Evolutionary conservation across 1,140 invertebrate species (phyloP), one percentile per base, ranked within the genome.

Genomic region (Diorhabda carinulata): DNA sequence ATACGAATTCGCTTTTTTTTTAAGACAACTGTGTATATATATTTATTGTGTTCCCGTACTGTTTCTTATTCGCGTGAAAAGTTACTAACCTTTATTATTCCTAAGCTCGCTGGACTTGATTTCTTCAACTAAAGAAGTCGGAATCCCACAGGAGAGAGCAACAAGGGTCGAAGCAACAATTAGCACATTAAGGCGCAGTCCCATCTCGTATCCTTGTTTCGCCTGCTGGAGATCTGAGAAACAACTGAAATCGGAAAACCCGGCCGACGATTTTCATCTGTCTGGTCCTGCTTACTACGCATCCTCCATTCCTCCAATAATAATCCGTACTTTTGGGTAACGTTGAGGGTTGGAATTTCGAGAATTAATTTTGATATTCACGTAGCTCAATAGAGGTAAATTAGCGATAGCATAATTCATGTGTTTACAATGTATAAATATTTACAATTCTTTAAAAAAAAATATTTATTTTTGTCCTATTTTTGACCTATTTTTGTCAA

Each of bases 121-220:
- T 58, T 78, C 76, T 56, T 78, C 75, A 2, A 78, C 69, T 56
- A 78, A 61, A 7, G 77, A 77, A 2, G 77, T 72, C 2, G 77
- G 77, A 5, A 78, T 69, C 7, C 73, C 76, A 5, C 68, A 42
- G 8, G 69, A 41, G 3, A 67, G 25, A 52, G 59, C 70, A 6
- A 74, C 59, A 61, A 70, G 40, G 45, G 40, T 61, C 25, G 25
- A 25, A 43, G 71, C 71, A 61, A 64, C 68, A 61, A 64, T 62
- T 40, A 72, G 25, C 2, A 72, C 57, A 42, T 61, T 59, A 5
- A 40, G 63, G 45, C 66, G 70, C 10, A 72, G 61, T 42, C 67
- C 65, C 72, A 73, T 73, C 8, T 62, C 66, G 66, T 42, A 43
- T 73, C 63, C 64, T 52, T 25, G 25, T 25, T 25, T 25, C 25